Evolutionary conservation across 1,140 invertebrate species (phyloP), one percentile per base, ranked within the genome.

Genomic region (Procambarus virginalis): DNA sequence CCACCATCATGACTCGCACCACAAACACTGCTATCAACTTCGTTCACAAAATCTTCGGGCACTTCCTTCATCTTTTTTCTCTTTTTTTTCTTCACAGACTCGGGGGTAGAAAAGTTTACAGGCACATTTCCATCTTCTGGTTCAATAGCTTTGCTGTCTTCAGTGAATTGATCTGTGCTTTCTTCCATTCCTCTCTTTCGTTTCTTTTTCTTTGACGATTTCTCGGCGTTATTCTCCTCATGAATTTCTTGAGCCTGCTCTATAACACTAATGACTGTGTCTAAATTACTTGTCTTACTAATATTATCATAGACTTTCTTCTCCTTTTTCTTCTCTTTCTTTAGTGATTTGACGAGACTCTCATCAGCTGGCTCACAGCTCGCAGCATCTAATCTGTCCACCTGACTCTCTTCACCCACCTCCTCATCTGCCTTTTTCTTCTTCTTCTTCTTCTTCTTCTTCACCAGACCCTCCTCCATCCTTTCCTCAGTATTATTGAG

Each of bases 371-470:
- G 51, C 12, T 64, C 60, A 0, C 60, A 17, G 60, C 2, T 64
- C 12, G 17, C 4, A 64, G 4, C 10, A 4, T 64, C 17, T 14
- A 14, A 10, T 20, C 17, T 20, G 4, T 64, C 60, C 12, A 64
- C 17, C 20, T 20, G 60, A 17, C 12, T 17, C 2, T 64, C 17
- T 64, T 14, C 60, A 20, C 20, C 20, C 34, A 46, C n/a, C 75
- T 81, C 60, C 51, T 55, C 2, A 8, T 4, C 60, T 81, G 51
- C 12, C 60, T 81, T 6, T 81, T 46, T 34, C 51, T 45, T 58
- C 22, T 81, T 81, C 45, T 81, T 81, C 45, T 79, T 79, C 49
- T 79, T 79, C 34, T 77, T 77, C 51, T 81, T 81, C 14, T 22
- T 60, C 45, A 81, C 45, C 48, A 79, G 17, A 17, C 51, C 77